A percentile compares a stretch with the other conserved stretches of the same genome.
phyloP scores from a whole-genome alignment of 92 coral and sea anemone species.

The Blastomussa wellsi region DNA sequence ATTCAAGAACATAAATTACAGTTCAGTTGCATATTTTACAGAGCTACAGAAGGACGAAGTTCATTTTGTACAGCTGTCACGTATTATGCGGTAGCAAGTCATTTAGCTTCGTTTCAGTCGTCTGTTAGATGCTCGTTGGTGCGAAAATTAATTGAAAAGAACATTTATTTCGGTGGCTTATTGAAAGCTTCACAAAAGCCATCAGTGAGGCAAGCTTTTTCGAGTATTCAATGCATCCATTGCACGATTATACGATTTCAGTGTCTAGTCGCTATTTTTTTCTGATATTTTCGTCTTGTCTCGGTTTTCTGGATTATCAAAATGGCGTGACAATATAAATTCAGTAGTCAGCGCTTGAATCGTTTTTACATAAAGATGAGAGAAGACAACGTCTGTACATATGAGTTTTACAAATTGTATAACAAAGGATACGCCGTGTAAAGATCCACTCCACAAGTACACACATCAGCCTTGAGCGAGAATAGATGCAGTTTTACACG shows the following conservation, averaged over 20 bases:
- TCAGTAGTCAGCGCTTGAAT: background rate
- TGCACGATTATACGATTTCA: background rate
- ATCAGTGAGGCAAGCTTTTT: background rate
- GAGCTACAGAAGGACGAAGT: background rate
- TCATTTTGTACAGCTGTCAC: no score
- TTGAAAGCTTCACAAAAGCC: background rate
- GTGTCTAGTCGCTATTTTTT: no score
- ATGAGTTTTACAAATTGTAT: background rate
- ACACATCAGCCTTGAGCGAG: background rate
- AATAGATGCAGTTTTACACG: background rate
- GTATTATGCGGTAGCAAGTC: no score
- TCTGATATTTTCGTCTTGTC: background rate
- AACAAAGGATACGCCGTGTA: background rate
- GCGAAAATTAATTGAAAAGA: no score
- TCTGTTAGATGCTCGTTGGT: no score
- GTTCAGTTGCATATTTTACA: background rate
- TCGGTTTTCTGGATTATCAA: background rate
- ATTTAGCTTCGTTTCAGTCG: no score
- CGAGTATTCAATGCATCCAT: background rate
- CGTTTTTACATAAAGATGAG: background rate
- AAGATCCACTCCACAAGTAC: background rate
- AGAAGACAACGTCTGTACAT: background rate
- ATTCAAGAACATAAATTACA: background rate
- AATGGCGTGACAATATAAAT: background rate
- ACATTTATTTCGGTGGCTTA: no score